phyloP scores from a whole-genome alignment of 2,888 invertebrate species.

The Mayetiola destructor region DNA sequence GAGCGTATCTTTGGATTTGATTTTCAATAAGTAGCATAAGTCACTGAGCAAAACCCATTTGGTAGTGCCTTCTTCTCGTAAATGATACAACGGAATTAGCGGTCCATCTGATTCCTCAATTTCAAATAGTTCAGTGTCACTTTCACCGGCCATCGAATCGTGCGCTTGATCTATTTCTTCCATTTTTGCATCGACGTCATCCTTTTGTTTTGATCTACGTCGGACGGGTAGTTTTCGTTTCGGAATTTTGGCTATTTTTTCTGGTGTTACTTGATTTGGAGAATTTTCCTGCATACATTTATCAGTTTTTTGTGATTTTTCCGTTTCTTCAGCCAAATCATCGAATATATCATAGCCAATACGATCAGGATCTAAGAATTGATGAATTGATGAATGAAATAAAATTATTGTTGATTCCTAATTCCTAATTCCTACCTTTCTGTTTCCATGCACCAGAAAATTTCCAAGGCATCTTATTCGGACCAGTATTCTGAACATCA shows the following conservation, averaged over 20 bases:
- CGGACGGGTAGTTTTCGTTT: constrained; percentile 16
- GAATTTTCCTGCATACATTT: background rate
- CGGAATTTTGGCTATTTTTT: constrained; percentile 11
- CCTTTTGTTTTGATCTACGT: background rate
- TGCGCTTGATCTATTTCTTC: background rate
- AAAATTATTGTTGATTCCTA: background rate
- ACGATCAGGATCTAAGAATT: constrained; percentile 36
- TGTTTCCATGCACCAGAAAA: constrained; percentile 34
- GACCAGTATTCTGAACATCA: constrained; percentile 30
- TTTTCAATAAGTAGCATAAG: constrained; percentile 57
- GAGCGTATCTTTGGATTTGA: constrained; percentile 67
- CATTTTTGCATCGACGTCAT: background rate
- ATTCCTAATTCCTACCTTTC: constrained; percentile 27
- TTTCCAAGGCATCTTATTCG: constrained; percentile 33
- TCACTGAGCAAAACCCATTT: constrained; percentile 72
- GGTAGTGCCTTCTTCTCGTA: constrained; percentile 50
- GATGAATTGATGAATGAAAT: constrained; percentile 1
- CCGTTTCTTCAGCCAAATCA: constrained; percentile 34
- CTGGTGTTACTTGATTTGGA: background rate
- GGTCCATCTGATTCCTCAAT: constrained; percentile 68
- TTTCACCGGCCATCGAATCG: constrained; percentile 6
- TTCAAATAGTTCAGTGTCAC: constrained; percentile 48
- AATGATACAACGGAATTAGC: constrained; percentile 64
- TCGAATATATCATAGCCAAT: constrained; percentile 31
- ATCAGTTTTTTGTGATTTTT: constrained; percentile 22